Base-by-base conservation (phyloP, 2,113 vertebrate species). In the Baryphthengus martii region DNA sequence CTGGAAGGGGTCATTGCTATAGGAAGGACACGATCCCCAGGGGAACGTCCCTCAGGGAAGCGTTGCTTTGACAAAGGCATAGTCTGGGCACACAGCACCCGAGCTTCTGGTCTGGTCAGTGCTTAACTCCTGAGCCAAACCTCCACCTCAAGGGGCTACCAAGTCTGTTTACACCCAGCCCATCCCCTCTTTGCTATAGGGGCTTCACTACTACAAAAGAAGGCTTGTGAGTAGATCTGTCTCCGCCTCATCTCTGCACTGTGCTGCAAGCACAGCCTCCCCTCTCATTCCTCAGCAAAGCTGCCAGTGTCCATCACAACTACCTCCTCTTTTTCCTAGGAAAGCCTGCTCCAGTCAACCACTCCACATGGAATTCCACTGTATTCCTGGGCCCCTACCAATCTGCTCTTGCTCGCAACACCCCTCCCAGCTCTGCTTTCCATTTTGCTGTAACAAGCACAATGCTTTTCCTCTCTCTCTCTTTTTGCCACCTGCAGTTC, bases 11-110 rank as follows among this genome's bases (percentile, higher is more conserved):
- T 23, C 6, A 3, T 21, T 68, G n/a, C 35, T 3, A 2, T 0
- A 8, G 0, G 12, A 47, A 62, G 40, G 50, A 29, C 0, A 4
- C 7, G 47, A 39, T 44, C 49, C 80, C 24, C 2, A 8, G 16
- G 28, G n/a, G 40, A 49, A 67, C 11, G 11, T 6, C 55, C 29
- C 42, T 33, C 29, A 28, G 40, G 14, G 29, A 28, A 17, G 45
- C 44, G 17, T 17, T 13, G 26, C 79, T 85, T 49, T 44, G 45
- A 42, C 42, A 45, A 40, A 13, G 35, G 29, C 20, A 13, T 1
- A 21, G 35, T 13, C 44, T n/a, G 59, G 39, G 39, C 33, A 35
- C 31, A 5, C 35, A 62, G 52, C 65, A 20, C 16, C 53, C 7
- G 53, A 62, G 71, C 83, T 52, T 42, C 7, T 40, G n/a, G 33